phyloP scores from a whole-genome alignment of 2,113 vertebrate species.

The Poicephalus gulielmi region DNA sequence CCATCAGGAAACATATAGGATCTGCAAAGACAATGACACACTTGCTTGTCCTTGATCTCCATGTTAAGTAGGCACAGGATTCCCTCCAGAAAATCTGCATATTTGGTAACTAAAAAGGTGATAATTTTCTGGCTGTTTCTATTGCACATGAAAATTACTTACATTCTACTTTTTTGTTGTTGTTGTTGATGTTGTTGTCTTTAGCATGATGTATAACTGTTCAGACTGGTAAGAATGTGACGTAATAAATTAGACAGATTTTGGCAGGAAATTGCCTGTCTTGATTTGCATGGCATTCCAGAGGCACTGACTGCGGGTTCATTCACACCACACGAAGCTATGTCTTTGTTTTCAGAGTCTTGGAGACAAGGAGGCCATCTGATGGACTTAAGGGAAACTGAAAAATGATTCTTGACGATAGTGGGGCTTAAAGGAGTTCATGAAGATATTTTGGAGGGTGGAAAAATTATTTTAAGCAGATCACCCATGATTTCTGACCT shows the following conservation, averaged over 20 bases:
- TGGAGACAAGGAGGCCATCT: not conserved
- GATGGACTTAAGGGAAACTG: not conserved
- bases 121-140: not conserved
- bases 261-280: not conserved
- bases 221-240: not conserved
- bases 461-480: not conserved
- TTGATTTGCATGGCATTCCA: not conserved
- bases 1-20: not conserved
- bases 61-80: not conserved
- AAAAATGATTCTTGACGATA: not conserved
- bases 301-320: not conserved
- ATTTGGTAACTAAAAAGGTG: not conserved
- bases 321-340: not conserved
- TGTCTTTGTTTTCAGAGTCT: not conserved
- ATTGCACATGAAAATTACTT: not conserved
- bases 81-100: not conserved
- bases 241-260: not conserved
- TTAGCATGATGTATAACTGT: not conserved
- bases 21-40: not conserved
- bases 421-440: not conserved
- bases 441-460: not conserved
- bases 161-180: not conserved
- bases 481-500: constrained; percentile 9
- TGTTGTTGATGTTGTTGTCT: not conserved
- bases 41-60: not conserved